Evolutionary conservation across 1,140 invertebrate species (phyloP).

Genomic region (Samia ricini): DNA sequence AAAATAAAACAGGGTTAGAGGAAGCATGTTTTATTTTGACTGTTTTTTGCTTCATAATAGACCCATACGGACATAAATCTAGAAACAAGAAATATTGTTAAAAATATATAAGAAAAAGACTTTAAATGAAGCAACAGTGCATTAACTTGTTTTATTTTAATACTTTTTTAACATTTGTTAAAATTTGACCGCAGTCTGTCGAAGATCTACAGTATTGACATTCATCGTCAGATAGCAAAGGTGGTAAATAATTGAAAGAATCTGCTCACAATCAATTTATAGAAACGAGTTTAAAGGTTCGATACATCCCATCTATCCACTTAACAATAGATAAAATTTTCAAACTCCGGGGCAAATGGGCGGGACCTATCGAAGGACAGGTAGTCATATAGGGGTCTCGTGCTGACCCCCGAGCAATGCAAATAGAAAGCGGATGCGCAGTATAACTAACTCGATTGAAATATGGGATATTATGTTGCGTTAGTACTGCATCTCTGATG

Average conservation of each 20-base stretch:
- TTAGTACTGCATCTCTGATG: neutral
- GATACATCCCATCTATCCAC: neutral
- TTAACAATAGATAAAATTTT: neutral
- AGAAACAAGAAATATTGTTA: too few relatives aligned
- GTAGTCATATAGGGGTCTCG: slow-evolving; percentile 12
- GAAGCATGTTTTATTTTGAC: too few relatives aligned
- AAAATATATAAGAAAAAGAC: too few relatives aligned
- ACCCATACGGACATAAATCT: too few relatives aligned
- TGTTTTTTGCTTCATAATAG: neutral
- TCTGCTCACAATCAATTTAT: neutral
- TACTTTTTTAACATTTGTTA: neutral
- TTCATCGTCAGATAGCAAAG: neutral
- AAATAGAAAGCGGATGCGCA: slow-evolving; percentile 13
- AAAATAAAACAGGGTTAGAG: neutral
- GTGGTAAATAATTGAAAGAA: neutral
- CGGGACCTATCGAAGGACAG: slow-evolving; percentile 5
- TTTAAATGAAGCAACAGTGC: too few relatives aligned
- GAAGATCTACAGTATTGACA: too few relatives aligned
- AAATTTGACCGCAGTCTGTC: neutral
- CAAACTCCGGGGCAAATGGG: slow-evolving; percentile 1
- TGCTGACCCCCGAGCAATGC: slow-evolving; percentile 10
- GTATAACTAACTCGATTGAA: slow-evolving; percentile 7
- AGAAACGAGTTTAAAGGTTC: too few relatives aligned
- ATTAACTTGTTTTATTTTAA: too few relatives aligned
- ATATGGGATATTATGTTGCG: slow-evolving; percentile 14